These are phyloP conservation scores for Eunapius fragilis DNA, from an alignment of 37 sponge, comb jelly and placozoan genomes.

Conservation along the genomic window DNA sequence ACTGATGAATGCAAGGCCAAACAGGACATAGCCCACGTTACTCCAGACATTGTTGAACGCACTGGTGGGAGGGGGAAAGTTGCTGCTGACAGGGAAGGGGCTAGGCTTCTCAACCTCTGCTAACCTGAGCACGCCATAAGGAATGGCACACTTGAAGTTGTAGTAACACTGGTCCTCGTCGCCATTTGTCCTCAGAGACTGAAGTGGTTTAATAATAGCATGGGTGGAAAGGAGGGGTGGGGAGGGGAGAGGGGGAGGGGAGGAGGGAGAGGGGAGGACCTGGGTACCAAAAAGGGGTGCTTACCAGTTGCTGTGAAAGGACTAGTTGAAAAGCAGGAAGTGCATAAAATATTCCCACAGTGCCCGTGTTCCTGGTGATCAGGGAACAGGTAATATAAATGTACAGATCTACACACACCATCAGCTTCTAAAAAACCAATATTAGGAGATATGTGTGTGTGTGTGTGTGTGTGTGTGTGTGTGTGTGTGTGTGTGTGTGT, in stretches of 20 bases:
- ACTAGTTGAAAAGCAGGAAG: conserved; percentile 85
- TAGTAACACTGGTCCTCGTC: conserved; percentile 94
- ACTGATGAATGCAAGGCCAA: conserved; percentile 82
- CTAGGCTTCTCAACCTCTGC: neutral
- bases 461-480: too few relatives aligned
- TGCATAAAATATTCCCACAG: conserved; percentile 78
- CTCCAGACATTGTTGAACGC: conserved; percentile 87
- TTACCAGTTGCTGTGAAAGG: conserved; percentile 63
- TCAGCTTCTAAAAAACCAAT: too few relatives aligned
- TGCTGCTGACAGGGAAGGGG: neutral
- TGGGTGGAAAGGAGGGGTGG: neutral
- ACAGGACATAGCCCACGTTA: conserved; percentile 84
- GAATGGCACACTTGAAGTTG: conserved; percentile 91
- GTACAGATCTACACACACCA: neutral
- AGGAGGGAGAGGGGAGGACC: neutral
- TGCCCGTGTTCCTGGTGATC: conserved; percentile 55
- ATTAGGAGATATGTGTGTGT: too few relatives aligned
- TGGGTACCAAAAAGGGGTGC: neutral
- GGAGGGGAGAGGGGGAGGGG: too few relatives aligned
- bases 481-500: too few relatives aligned
- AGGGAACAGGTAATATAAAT: neutral
- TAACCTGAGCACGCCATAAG: conserved; percentile 66
- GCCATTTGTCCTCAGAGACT: conserved; percentile 74
- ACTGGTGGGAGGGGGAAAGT: conserved; percentile 2
- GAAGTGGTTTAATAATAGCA: neutral